Conservation (phyloP, 1,140 invertebrate genomes). For the Whitmania pigra region DNA sequence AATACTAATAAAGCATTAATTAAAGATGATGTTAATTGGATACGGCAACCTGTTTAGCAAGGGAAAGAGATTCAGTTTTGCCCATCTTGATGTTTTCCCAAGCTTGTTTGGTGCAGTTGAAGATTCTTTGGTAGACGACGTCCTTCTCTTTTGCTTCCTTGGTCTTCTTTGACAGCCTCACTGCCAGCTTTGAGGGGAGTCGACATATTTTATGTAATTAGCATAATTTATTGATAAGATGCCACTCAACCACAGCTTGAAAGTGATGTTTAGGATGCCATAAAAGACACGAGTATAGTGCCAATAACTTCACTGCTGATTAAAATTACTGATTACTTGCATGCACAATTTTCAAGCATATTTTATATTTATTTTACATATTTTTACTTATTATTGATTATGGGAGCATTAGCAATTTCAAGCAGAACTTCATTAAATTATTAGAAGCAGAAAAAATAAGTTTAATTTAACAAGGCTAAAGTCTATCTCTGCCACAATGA, state of each 20-base stretch:
- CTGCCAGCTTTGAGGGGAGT: neutral
- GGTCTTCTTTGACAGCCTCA: neutral
- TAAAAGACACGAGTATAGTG: too few species aligned
- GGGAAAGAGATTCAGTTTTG: neutral
- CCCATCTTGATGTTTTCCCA: neutral
- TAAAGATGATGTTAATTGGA: neutral
- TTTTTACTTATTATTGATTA: too few species aligned
- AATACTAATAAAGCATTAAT: neutral
- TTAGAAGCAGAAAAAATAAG: too few species aligned
- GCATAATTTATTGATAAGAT: neutral
- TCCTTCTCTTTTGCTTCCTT: conserved; percentile 1
- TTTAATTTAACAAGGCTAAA: too few species aligned
- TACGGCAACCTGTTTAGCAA: neutral
- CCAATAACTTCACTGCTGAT: too few species aligned
- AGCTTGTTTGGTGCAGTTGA: neutral
- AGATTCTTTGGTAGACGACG: neutral
- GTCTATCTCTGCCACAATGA: too few species aligned
- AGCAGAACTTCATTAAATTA: too few species aligned
- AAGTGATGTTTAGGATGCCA: too few species aligned
- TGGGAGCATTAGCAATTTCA: too few species aligned
- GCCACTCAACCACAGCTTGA: neutral
- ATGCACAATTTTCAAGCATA: too few species aligned
- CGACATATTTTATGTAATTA: neutral
- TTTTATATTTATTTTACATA: too few species aligned
- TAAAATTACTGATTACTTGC: too few species aligned